A percentile compares a stretch with the other conserved stretches of the same genome.
phyloP scores from a whole-genome alignment of 2,888 invertebrate genomes.

The Hylaea fasciaria region DNA sequence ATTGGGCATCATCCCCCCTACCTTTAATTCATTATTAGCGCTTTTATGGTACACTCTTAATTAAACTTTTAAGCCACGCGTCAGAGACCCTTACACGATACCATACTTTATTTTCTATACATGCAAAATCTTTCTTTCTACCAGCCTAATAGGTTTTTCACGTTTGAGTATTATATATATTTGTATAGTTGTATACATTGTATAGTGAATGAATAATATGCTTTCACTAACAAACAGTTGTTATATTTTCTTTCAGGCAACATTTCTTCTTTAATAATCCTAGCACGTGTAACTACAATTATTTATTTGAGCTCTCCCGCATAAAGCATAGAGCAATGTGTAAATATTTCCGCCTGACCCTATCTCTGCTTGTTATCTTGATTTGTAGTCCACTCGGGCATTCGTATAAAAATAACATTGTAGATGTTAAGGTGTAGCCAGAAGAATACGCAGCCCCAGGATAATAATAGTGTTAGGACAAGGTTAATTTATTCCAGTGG shows the following conservation, averaged over 20 bases:
- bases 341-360: slow-evolving; percentile 66
- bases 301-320: slow-evolving; percentile 46
- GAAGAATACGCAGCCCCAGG: slow-evolving; percentile 1
- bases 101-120: too few species aligned
- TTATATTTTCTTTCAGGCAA: slow-evolving; percentile 10
- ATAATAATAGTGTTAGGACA: background rate
- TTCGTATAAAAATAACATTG: slow-evolving; percentile 73
- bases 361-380: slow-evolving; percentile 78
- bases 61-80: too few species aligned
- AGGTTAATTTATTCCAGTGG: background rate
- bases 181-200: too few species aligned
- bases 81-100: too few species aligned
- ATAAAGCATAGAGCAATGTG: slow-evolving; percentile 57
- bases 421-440: slow-evolving; percentile 35
- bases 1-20: too few species aligned
- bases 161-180: too few species aligned
- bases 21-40: too few species aligned
- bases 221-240: background rate
- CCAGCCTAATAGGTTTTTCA: too few species aligned
- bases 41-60: too few species aligned
- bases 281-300: slow-evolving; percentile 41
- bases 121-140: too few species aligned
- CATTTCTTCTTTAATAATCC: slow-evolving; percentile 32
- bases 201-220: background rate
- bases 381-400: slow-evolving; percentile 74